Percentiles rank a stretch among this genome's conserved stretches.
phyloP scores from a whole-genome alignment of 2,113 vertebrate species.

The Aptenodytes forsteri region DNA sequence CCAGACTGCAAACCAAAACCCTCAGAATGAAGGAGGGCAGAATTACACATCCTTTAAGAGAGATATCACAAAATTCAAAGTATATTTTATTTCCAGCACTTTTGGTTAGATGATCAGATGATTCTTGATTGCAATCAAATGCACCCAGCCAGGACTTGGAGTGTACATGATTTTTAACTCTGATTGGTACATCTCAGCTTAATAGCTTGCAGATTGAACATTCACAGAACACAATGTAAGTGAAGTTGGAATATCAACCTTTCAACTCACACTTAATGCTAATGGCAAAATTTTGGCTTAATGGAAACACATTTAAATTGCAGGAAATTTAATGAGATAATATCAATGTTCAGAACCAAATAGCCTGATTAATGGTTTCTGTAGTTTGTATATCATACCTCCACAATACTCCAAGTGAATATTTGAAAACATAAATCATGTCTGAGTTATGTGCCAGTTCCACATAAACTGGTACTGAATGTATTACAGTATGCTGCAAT shows the following conservation, averaged over 20 bases:
- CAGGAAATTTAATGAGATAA: constrained; percentile 1
- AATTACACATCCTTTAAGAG: not conserved
- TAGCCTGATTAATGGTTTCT: not conserved
- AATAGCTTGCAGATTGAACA: constrained; percentile 3
- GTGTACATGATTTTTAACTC: constrained; percentile 26
- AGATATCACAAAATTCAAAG: not conserved
- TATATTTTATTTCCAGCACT: constrained; percentile 21
- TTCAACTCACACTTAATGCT: not conserved
- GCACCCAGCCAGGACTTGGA: not conserved
- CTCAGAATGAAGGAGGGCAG: not conserved
- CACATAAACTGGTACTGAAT: not conserved
- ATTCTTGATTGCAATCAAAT: constrained; percentile 65
- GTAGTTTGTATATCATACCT: not conserved
- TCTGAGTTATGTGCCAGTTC: not conserved
- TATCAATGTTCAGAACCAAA: not conserved
- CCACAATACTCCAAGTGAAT: not conserved
- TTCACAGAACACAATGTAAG: not conserved
- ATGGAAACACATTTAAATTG: not conserved
- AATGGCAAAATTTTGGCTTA: not conserved
- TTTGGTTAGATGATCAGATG: constrained; percentile 20
- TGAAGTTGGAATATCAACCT: not conserved
- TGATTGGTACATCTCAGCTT: constrained; percentile 29
- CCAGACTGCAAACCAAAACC: not conserved
- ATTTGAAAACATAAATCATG: not conserved
- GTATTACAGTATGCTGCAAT: not conserved